Conservation (phyloP, 2,113 vertebrate genomes). For the Mormoops blainvillei region DNA sequence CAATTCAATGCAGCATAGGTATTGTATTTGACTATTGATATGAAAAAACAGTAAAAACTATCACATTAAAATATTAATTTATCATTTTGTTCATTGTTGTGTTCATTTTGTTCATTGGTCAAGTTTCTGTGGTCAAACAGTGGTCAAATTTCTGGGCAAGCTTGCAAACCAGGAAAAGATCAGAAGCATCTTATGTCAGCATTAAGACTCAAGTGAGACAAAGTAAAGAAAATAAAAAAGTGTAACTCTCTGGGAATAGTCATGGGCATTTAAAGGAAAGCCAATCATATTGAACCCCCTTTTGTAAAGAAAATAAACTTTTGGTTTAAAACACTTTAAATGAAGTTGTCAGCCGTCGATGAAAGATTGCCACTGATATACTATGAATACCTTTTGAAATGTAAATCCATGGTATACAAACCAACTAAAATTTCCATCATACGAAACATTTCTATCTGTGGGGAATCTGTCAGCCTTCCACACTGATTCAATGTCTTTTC, state of each 20-base stretch:
- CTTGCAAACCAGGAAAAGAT: slow-evolving; percentile 63
- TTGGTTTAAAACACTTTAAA: slow-evolving; percentile 71
- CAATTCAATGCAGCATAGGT: too few species aligned
- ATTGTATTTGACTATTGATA: background rate
- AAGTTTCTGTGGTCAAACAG: slow-evolving; percentile 49
- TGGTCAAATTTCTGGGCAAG: slow-evolving; percentile 66
- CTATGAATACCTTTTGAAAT: slow-evolving; percentile 74
- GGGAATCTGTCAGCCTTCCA: slow-evolving; percentile 90
- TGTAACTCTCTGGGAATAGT: slow-evolving; percentile 28
- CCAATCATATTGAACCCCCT: slow-evolving; percentile 40
- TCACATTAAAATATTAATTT: slow-evolving; percentile 46
- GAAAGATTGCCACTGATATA: slow-evolving; percentile 77
- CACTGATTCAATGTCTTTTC: slow-evolving; percentile 92
- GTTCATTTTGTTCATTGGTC: slow-evolving; percentile 46
- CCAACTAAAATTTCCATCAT: slow-evolving; percentile 80
- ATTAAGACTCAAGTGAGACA: slow-evolving; percentile 54
- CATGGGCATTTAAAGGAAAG: slow-evolving; percentile 50
- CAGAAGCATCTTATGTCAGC: slow-evolving; percentile 57
- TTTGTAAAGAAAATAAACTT: slow-evolving; percentile 53
- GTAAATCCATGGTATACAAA: slow-evolving; percentile 78
- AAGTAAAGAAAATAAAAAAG: background rate
- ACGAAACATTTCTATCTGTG: slow-evolving; percentile 75
- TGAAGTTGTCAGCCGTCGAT: slow-evolving; percentile 69
- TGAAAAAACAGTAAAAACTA: slow-evolving; percentile 49
- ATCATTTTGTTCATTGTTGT: slow-evolving; percentile 1